Evolutionary conservation across 2,797 vertebrate species (phyloP), one percentile per base, ranked within the genome.

Genomic region (Bovichtus diacanthus): DNA sequence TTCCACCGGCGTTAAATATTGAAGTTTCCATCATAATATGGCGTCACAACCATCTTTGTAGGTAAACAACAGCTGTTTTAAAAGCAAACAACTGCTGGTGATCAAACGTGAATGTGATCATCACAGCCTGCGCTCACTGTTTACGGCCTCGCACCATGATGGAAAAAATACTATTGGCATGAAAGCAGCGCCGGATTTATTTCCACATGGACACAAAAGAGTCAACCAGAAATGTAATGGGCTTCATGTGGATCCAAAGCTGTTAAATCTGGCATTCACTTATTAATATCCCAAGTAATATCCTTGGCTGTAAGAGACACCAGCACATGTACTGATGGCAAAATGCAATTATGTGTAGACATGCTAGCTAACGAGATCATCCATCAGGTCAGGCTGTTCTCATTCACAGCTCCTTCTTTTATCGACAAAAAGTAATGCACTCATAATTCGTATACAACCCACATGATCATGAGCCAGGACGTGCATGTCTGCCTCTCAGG

Each of bases 201-300:
- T 58, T 75, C 18, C 73, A 79, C 63, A 61, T 59, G 70, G 61
- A 74, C 39, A 38, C 50, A 68, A 71, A 59, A 70, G 65, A 64
- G 34, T 44, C 29, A 43, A 47, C 36, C 23, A 53, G 19, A 58
- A 53, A 41, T 23, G 0, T 68, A 80, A 84, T 72, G 58, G 23
- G 25, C 60, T 69, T 76, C 78, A 83, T 69, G 31, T 84, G 69
- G 68, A 50, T 54, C 61, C 36, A 69, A 54, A 76, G 68, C 80
- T 64, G 50, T 70, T 78, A 56, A 62, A 81, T 62, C 27, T 76
- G 61, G 49, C 64, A 74, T 46, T 60, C 63, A 58, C 7, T 38
- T 60, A 2, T 64, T 61, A 12, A 62, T 53, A 72, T 65, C 68
- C 69, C 23, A 2, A 81, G 41, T 75, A 39, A 21, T 23, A 21